Evolutionary conservation across 2,113 vertebrate species (phyloP).

Genomic region (Nyctibius bracteatus): DNA sequence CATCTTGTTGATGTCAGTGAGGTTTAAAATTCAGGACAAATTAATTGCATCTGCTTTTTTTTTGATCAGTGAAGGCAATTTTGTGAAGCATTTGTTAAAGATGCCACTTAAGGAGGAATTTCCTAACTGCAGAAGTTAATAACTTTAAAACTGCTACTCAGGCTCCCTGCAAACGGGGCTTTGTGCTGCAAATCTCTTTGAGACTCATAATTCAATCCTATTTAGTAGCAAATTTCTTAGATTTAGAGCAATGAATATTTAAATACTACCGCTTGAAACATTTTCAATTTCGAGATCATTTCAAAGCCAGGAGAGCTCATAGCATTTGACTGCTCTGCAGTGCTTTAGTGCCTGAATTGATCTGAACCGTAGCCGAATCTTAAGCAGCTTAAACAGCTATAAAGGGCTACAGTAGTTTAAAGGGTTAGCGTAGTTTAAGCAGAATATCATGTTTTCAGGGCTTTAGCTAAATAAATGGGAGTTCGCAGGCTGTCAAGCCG

Average conservation of each 20-base stretch:
- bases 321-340: background rate
- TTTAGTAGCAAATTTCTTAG: conserved; percentile 53
- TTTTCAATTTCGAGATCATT: conserved; percentile 36
- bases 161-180: background rate
- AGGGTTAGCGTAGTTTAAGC: background rate
- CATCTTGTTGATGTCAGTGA: background rate
- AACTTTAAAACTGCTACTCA: conserved; percentile 27
- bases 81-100: background rate
- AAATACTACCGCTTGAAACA: conserved; percentile 30
- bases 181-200: conserved; percentile 47
- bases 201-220: conserved; percentile 50
- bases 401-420: conserved; percentile 9
- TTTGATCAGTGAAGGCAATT: background rate
- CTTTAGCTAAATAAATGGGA: background rate
- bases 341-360: background rate
- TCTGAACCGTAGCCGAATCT: background rate
- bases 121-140: conserved; percentile 11
- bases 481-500: background rate
- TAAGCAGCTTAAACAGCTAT: conserved; percentile 41
- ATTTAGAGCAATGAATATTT: conserved; percentile 49
- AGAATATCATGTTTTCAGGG: background rate
- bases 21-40: background rate
- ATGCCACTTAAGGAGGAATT: background rate
- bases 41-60: conserved; percentile 2
- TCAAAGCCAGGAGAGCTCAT: conserved; percentile 8